Percentiles rank a stretch among this genome's conserved stretches.
phyloP scores from a whole-genome alignment of 2,113 vertebrate species.

The Salminus brasiliensis region DNA sequence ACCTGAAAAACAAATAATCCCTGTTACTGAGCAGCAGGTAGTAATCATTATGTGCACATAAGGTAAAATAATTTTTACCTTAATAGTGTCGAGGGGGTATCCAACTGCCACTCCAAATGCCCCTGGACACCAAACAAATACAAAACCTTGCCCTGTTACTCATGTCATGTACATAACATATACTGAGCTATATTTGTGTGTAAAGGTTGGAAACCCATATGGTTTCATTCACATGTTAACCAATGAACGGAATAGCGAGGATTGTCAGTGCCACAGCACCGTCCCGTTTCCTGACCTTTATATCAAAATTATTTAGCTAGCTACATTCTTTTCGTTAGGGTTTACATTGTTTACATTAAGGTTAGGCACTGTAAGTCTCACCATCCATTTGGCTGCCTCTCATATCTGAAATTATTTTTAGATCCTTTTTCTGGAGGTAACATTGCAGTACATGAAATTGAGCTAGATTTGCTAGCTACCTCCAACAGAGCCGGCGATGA shows the following conservation, averaged over 20 bases:
- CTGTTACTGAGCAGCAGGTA: neutral
- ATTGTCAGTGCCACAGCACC: neutral
- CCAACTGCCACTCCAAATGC: conserved; percentile 83
- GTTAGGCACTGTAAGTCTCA: neutral
- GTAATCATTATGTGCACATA: neutral
- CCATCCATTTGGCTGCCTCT: too few species aligned
- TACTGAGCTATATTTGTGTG: too few species aligned
- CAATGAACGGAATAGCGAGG: too few species aligned
- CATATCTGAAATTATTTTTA: too few species aligned
- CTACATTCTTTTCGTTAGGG: too few species aligned
- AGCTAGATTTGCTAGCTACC: conserved; percentile 72
- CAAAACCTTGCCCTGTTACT: too few species aligned
- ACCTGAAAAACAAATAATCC: conserved; percentile 68
- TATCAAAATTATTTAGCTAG: neutral
- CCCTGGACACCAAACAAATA: conserved; percentile 66
- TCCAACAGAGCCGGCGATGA: conserved; percentile 92
- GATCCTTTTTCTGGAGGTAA: too few species aligned
- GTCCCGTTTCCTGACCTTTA: neutral
- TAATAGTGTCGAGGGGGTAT: conserved; percentile 86
- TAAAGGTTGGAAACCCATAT: too few species aligned
- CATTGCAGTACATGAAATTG: too few species aligned
- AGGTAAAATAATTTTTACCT: conserved; percentile 68
- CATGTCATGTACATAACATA: too few species aligned
- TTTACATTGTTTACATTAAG: neutral
- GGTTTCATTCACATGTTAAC: too few species aligned